phyloP scores from a whole-genome alignment of 2,888 invertebrate genomes.

The Alviniconcha strummeri region DNA sequence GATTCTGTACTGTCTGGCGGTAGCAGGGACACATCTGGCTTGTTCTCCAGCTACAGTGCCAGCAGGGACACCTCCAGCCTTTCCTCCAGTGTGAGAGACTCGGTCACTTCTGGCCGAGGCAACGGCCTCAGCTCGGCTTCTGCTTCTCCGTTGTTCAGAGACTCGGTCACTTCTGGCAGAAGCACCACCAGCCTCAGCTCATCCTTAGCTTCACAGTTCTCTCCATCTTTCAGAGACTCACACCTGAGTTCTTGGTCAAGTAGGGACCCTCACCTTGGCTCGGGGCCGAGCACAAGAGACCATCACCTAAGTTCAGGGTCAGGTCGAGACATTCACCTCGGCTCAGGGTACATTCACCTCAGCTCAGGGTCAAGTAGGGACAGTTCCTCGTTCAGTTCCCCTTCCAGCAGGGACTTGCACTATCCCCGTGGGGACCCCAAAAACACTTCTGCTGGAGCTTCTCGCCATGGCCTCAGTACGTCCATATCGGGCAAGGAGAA shows the following conservation, averaged over 20 bases:
- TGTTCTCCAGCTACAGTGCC: not conserved
- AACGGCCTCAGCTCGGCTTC: not conserved
- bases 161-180: not conserved
- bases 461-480: not conserved
- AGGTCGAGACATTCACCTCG: slow-evolving; percentile 9
- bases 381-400: not conserved
- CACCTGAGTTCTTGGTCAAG: not conserved
- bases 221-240: slow-evolving; percentile 2
- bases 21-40: not conserved
- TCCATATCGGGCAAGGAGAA: slow-evolving; percentile 30
- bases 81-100: slow-evolving; percentile 4
- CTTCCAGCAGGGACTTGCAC: too few relatives aligned
- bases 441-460: not conserved
- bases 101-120: not conserved
- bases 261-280: slow-evolving; percentile 1
- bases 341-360: slow-evolving; percentile 17
- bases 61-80: slow-evolving; percentile 17
- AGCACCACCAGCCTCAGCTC: not conserved
- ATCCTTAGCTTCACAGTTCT: not conserved
- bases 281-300: not conserved
- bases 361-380: slow-evolving; percentile 6
- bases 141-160: not conserved
- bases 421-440: slow-evolving; percentile 1
- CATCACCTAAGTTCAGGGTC: not conserved
- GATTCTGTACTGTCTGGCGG: not conserved